These are phyloP conservation scores for Eubasilissa regina DNA, from an alignment of 1,140 invertebrate species.

Conservation along the genomic window DNA sequence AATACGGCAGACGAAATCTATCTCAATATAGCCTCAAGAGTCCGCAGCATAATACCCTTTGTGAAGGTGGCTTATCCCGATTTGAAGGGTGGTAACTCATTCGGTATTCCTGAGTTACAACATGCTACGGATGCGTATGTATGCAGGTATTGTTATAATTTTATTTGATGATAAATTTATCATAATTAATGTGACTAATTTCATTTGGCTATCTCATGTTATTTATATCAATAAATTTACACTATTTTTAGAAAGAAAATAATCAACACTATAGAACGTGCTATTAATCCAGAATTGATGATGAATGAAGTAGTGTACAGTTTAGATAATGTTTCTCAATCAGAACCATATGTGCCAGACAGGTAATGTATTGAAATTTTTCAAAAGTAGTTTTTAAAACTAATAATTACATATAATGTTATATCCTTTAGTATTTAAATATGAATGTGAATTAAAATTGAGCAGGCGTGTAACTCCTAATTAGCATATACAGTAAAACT, in stretches of 20 bases:
- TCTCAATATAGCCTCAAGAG: slow-evolving; percentile 64
- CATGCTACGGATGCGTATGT: slow-evolving; percentile 77
- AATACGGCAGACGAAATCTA: slow-evolving; percentile 45
- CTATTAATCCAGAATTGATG: slow-evolving; percentile 73
- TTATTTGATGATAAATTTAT: not conserved
- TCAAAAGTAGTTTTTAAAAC: too few relatives aligned
- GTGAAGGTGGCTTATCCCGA: slow-evolving; percentile 86
- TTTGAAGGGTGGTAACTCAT: slow-evolving; percentile 74
- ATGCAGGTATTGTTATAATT: slow-evolving; percentile 69
- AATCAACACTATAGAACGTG: slow-evolving; percentile 75
- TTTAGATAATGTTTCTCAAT: slow-evolving; percentile 74
- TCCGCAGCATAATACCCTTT: slow-evolving; percentile 78
- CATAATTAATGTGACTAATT: not conserved
- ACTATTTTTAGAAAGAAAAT: slow-evolving; percentile 72
- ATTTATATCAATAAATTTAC: slow-evolving; percentile 24
- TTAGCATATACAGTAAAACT: too few relatives aligned
- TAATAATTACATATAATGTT: too few relatives aligned
- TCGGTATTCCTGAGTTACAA: slow-evolving; percentile 74
- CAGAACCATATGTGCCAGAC: slow-evolving; percentile 48
- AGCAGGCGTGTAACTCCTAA: too few relatives aligned
- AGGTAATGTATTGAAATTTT: not conserved
- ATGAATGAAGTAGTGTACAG: slow-evolving; percentile 83
- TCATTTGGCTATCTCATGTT: slow-evolving; percentile 14
- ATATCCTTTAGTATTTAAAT: too few relatives aligned
- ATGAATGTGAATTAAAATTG: too few relatives aligned